These are phyloP conservation scores for Argyra leucocephala DNA, from an alignment of 2,888 invertebrate genomes.

Conservation along the genomic window DNA sequence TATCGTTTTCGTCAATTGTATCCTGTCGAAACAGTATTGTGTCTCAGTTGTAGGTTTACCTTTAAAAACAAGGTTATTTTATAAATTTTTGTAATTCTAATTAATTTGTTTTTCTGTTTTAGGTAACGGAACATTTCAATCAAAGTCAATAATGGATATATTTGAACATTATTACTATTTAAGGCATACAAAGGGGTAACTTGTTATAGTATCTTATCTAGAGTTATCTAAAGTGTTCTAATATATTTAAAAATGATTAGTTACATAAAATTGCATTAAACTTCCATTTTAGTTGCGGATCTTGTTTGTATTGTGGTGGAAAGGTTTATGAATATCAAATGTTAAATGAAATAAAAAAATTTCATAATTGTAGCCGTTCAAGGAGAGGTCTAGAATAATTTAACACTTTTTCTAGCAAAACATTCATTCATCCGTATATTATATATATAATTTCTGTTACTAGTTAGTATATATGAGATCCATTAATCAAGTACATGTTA, in stretches of 20 bases:
- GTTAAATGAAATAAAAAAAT: background rate
- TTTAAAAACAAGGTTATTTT: background rate
- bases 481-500: too few species aligned
- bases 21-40: background rate
- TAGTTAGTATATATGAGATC: too few species aligned
- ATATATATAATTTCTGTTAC: too few species aligned
- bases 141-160: constrained; percentile 31
- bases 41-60: background rate
- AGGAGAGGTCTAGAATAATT: background rate
- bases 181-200: background rate
- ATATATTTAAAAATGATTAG: background rate
- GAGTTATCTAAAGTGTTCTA: background rate
- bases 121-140: constrained; percentile 24
- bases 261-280: too few species aligned
- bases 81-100: background rate
- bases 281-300: constrained; percentile 10
- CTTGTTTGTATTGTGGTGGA: constrained; percentile 36
- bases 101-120: background rate
- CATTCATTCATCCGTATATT: too few species aligned
- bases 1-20: background rate
- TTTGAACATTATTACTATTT: constrained; percentile 31
- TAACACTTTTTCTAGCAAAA: too few species aligned
- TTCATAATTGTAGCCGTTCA: background rate
- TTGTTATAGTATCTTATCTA: too few species aligned
- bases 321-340: constrained; percentile 32